phyloP scores from a whole-genome alignment of 2,797 vertebrate genomes.

The Melanotaenia maccullochi region DNA sequence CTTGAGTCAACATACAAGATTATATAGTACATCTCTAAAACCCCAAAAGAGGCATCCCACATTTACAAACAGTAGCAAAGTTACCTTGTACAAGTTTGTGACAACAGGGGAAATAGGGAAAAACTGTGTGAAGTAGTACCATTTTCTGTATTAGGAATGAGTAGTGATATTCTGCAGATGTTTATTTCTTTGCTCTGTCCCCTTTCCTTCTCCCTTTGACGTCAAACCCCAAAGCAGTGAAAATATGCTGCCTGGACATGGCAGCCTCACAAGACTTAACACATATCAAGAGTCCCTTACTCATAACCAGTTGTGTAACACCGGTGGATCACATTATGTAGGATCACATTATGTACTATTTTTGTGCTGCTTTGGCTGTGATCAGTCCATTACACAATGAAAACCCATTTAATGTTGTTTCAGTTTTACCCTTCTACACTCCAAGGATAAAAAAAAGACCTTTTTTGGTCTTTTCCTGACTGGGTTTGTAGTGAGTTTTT shows the following conservation, averaged over 20 bases:
- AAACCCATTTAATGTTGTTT: constrained; percentile 30
- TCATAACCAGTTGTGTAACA: constrained; percentile 72
- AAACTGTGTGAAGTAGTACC: constrained; percentile 7
- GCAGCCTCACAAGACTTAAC: constrained; percentile 61
- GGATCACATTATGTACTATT: constrained; percentile 70
- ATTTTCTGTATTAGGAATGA: constrained; percentile 33
- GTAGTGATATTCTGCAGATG: constrained; percentile 28
- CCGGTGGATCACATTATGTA: constrained; percentile 61
- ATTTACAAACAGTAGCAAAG: not conserved
- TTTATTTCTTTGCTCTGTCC: constrained; percentile 4
- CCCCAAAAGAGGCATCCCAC: not conserved
- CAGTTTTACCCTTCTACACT: constrained; percentile 19
- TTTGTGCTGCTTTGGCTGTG: constrained; percentile 54
- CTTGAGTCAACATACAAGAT: not conserved
- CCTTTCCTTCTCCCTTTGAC: constrained; percentile 48
- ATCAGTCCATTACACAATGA: constrained; percentile 65
- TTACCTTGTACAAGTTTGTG: not conserved
- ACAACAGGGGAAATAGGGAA: not conserved
- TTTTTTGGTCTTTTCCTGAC: no score
- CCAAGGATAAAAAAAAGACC: no score
- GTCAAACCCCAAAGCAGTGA: constrained; percentile 62
- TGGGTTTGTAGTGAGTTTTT: no score
- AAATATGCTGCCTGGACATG: constrained; percentile 50
- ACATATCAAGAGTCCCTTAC: constrained; percentile 67
- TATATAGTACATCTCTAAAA: not conserved